Percentiles rank a stretch among this genome's conserved stretches.
phyloP scores from a whole-genome alignment of 2,113 vertebrate species.

The Indri indri region DNA sequence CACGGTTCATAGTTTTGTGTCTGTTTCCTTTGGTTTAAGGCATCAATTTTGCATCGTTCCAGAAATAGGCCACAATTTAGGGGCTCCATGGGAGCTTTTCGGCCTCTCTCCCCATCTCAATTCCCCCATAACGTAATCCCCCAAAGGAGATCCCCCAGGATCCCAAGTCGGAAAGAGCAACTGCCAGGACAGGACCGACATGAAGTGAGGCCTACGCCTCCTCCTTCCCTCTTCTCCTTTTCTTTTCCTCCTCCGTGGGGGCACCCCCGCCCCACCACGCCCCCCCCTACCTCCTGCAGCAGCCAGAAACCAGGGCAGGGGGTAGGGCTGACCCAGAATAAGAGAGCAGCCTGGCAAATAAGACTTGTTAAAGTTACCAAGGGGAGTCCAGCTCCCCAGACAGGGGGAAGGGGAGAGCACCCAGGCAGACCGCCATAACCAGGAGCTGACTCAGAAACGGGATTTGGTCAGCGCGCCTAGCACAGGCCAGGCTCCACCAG shows the following conservation, averaged over 20 bases:
- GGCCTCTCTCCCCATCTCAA: not conserved
- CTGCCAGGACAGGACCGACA: not conserved
- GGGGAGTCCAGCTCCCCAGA: not conserved
- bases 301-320: not conserved
- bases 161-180: not conserved
- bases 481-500: not conserved
- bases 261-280: not conserved
- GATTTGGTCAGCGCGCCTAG: not conserved
- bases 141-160: not conserved
- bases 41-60: slow-evolving; percentile 28
- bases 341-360: not conserved
- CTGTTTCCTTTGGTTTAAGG: not conserved
- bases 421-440: not conserved
- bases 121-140: not conserved
- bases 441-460: not conserved
- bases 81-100: not conserved
- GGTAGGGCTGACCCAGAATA: not conserved
- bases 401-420: not conserved
- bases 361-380: not conserved
- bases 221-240: not conserved
- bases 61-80: not conserved
- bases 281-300: not conserved
- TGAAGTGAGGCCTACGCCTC: not conserved
- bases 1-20: not conserved
- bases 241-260: not conserved